phyloP scores from a whole-genome alignment of 2,797 vertebrate species.

The Adelosebastes latens region DNA sequence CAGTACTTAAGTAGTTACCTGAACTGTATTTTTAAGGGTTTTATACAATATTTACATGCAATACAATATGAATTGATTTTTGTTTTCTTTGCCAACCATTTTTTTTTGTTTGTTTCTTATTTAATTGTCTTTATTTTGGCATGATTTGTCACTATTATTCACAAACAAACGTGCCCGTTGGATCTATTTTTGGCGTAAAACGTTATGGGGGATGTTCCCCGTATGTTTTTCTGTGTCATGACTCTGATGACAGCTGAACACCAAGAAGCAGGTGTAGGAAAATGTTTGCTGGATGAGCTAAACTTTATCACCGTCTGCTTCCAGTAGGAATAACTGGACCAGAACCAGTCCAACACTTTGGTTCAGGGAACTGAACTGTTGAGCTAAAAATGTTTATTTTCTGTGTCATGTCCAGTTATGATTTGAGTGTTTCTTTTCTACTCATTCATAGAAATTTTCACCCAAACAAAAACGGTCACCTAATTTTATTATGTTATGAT shows the following conservation, averaged over 20 bases:
- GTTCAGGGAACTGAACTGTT: conserved; percentile 43
- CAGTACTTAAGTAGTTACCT: conserved; percentile 88
- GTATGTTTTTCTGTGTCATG: conserved; percentile 59
- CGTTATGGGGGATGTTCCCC: conserved; percentile 46
- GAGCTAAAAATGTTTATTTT: conserved; percentile 44
- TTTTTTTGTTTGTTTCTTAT: conserved; percentile 70
- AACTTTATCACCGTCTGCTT: conserved; percentile 58
- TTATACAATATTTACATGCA: conserved; percentile 91
- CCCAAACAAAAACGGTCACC: conserved; percentile 37
- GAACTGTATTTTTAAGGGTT: conserved; percentile 90
- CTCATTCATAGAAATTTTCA: conserved; percentile 44
- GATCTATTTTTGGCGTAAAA: conserved; percentile 68
- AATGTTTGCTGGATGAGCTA: conserved; percentile 66
- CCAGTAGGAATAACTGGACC: conserved; percentile 54
- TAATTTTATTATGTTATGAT: conserved; percentile 25
- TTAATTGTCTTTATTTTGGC: conserved; percentile 76
- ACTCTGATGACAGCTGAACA: conserved; percentile 67
- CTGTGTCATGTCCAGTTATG: conserved; percentile 43
- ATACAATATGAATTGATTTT: conserved; percentile 81
- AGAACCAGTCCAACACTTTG: conserved; percentile 42
- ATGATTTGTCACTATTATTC: conserved; percentile 74
- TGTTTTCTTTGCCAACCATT: conserved; percentile 70
- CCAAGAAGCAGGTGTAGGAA: conserved; percentile 61
- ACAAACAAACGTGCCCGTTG: conserved; percentile 69
- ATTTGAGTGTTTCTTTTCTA: conserved; percentile 52